Evolutionary conservation across 2,797 vertebrate genomes (phyloP).

Genomic region (Chelon labrosus): DNA sequence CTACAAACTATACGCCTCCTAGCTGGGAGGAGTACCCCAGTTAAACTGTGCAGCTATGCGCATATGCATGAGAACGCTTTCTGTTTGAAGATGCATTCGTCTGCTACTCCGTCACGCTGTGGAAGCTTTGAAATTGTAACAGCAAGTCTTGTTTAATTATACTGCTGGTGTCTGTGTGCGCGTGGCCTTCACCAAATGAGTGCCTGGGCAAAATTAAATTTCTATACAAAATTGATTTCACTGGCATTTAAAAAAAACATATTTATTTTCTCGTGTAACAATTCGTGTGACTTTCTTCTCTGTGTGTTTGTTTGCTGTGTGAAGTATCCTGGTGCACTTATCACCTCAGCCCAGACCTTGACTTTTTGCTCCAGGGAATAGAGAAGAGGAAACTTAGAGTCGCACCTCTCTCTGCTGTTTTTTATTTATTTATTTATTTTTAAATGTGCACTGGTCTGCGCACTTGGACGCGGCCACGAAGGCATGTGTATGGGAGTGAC

Average conservation of each 20-base stretch:
- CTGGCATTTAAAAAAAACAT: constrained; percentile 31
- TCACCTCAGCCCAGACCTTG: constrained; percentile 77
- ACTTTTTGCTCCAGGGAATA: constrained; percentile 72
- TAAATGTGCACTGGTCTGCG: constrained; percentile 39
- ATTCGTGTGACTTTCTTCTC: constrained; percentile 16
- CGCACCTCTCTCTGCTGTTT: constrained; percentile 40
- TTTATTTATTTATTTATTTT: background rate
- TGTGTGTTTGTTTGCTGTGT: constrained; percentile 39
- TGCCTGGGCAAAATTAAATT: constrained; percentile 16
- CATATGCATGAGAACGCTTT: constrained; percentile 30
- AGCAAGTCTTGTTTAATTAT: constrained; percentile 28
- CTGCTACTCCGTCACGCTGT: constrained; percentile 14
- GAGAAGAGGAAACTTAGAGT: constrained; percentile 60
- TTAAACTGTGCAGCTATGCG: constrained; percentile 33
- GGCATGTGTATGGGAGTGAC: constrained; percentile 34
- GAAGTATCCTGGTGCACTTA: constrained; percentile 73
- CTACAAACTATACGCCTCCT: constrained; percentile 24
- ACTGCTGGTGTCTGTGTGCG: background rate
- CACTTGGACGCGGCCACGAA: constrained; percentile 9
- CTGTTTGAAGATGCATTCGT: constrained; percentile 22
- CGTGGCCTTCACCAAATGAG: constrained; percentile 13
- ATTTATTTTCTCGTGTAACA: constrained; percentile 21
- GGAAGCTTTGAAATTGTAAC: constrained; percentile 20
- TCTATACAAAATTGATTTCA: constrained; percentile 39
- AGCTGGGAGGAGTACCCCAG: constrained; percentile 33